Percentiles rank a stretch among this genome's conserved stretches.
Conservation (phyloP, 2,888 invertebrate species). For the Hymenopus coronatus region DNA sequence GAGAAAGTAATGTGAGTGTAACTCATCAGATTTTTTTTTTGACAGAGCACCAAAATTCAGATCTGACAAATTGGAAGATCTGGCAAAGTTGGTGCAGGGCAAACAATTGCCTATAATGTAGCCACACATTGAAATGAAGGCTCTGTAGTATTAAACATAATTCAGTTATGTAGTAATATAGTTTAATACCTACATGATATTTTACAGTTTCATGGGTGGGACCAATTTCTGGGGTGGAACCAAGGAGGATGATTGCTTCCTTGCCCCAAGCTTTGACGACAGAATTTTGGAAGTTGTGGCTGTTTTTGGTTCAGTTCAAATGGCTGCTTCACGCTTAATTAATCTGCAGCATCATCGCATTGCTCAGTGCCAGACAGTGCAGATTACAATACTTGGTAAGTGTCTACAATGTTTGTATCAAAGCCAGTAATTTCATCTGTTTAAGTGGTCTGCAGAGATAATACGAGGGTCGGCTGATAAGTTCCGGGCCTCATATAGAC, state of each 20-base stretch:
- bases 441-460: too few relatives aligned
- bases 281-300: slow-evolving; percentile 95
- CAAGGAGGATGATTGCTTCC: slow-evolving; percentile 86
- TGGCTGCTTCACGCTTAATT: slow-evolving; percentile 92
- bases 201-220: slow-evolving; percentile 90
- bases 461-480: too few relatives aligned
- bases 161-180: not conserved
- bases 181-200: slow-evolving; percentile 1
- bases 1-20: too few relatives aligned
- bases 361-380: slow-evolving; percentile 93
- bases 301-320: slow-evolving; percentile 95
- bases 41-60: too few relatives aligned
- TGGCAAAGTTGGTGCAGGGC: too few relatives aligned
- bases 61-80: too few relatives aligned
- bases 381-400: slow-evolving; percentile 86
- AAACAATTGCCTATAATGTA: too few relatives aligned
- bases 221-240: slow-evolving; percentile 98
- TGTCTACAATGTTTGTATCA: not conserved
- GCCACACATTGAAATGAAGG: too few relatives aligned
- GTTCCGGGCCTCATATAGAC: too few relatives aligned
- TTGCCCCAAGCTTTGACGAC: slow-evolving; percentile 94
- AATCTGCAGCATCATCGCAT: slow-evolving; percentile 96
- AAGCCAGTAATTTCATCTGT: too few relatives aligned
- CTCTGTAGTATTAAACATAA: too few relatives aligned
- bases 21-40: too few relatives aligned